phyloP scores from a whole-genome alignment of 64 coral and sea anemone species.

The Porites australiensis region DNA sequence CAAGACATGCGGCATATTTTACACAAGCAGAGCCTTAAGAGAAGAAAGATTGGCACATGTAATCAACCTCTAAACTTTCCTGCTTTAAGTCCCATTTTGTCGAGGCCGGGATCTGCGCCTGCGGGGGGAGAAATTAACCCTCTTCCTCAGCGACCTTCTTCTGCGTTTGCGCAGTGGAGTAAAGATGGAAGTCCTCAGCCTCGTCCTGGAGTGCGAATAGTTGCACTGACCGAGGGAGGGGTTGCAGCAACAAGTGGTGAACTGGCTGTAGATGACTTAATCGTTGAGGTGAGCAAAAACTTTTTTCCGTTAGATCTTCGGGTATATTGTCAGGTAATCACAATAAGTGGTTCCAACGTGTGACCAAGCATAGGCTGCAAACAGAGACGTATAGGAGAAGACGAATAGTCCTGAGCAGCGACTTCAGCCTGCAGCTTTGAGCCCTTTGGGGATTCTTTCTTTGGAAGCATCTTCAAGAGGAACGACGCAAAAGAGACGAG shows the following conservation, averaged over 20 bases:
- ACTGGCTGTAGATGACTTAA: slow-evolving; percentile 75
- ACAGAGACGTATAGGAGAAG: no score
- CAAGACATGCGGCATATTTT: slow-evolving; percentile 41
- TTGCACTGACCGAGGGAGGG: slow-evolving; percentile 79
- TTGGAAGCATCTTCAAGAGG: no score
- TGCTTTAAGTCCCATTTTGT: slow-evolving; percentile 28
- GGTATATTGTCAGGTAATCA: no score
- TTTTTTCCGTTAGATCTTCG: no score
- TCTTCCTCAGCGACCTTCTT: slow-evolving; percentile 39
- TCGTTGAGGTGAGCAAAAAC: slow-evolving; percentile 81
- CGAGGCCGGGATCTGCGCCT: slow-evolving; percentile 40
- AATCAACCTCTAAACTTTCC: not conserved
- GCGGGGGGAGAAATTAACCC: slow-evolving; percentile 13
- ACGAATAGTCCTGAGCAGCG: no score
- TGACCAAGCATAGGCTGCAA: no score
- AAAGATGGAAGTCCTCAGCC: slow-evolving; percentile 52
- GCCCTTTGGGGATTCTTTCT: no score
- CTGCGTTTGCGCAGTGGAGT: slow-evolving; percentile 74
- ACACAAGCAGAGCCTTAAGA: slow-evolving; percentile 44
- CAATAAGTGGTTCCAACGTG: no score
- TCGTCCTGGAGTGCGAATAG: slow-evolving; percentile 83
- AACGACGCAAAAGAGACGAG: no score
- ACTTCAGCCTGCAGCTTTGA: no score
- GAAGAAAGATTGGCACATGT: not conserved
- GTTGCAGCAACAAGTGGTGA: slow-evolving; percentile 40